These are phyloP conservation scores for Oryctes rhinoceros DNA, from an alignment of 1,140 invertebrate species.

Conservation along the genomic window DNA sequence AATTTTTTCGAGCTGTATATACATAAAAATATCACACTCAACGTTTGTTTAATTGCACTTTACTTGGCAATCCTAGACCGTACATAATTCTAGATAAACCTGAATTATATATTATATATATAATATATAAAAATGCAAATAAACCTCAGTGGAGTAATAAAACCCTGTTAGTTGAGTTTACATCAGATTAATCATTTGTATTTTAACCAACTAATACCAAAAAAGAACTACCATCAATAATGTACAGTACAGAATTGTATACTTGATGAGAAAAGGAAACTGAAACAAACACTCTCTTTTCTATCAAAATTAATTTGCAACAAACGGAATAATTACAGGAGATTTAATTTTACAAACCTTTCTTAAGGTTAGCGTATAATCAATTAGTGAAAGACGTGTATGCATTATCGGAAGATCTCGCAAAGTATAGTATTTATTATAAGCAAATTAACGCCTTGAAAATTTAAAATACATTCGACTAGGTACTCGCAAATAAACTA, in stretches of 20 bases:
- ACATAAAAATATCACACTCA: conserved; percentile 43
- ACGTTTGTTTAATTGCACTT: conserved; percentile 42
- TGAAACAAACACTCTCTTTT: background rate
- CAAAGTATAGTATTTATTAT: too few relatives aligned
- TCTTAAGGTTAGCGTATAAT: too few relatives aligned
- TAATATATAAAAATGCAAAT: conserved; percentile 42
- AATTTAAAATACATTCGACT: too few relatives aligned
- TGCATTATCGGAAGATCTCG: too few relatives aligned
- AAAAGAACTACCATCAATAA: conserved; percentile 40
- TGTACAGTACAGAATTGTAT: conserved; percentile 40
- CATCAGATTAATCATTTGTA: conserved; percentile 42
- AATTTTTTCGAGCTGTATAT: conserved; percentile 42
- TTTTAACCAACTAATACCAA: conserved; percentile 41
- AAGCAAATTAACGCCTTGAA: too few relatives aligned
- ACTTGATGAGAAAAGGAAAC: background rate
- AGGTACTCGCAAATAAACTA: too few relatives aligned
- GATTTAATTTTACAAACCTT: too few relatives aligned
- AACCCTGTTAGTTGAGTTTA: conserved; percentile 42
- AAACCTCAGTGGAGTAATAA: conserved; percentile 42
- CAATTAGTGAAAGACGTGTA: too few relatives aligned
- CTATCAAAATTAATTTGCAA: background rate
- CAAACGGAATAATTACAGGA: too few relatives aligned
- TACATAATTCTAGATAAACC: conserved; percentile 43
- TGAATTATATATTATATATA: conserved; percentile 41
- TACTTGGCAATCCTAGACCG: conserved; percentile 40